Evolutionary conservation across 2,888 invertebrate genomes (phyloP).

Genomic region (Orchesella flavescens): DNA sequence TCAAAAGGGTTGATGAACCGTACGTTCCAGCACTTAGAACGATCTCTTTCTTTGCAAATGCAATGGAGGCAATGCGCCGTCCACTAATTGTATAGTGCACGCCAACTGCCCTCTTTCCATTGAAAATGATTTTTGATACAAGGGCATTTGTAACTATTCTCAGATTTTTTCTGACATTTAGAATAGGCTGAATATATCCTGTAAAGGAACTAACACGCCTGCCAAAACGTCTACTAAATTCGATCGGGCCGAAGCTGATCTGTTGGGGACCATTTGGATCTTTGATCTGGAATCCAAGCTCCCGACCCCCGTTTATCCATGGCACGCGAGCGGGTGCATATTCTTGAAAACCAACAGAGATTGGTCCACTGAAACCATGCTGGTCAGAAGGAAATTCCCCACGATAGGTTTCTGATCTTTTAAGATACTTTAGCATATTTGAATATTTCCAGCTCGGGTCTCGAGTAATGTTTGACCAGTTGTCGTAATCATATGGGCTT

Average conservation of each 20-base stretch:
- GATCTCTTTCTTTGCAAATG: constrained; percentile 68
- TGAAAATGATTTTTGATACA: constrained; percentile 20
- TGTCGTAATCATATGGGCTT: constrained; percentile 20
- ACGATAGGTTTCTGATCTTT: constrained; percentile 27
- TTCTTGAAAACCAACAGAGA: constrained; percentile 18
- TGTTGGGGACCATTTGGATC: constrained; percentile 56
- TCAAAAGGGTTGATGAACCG: constrained; percentile 45
- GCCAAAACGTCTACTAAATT: constrained; percentile 16
- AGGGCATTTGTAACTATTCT: constrained; percentile 25
- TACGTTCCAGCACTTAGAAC: constrained; percentile 61
- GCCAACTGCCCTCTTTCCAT: constrained; percentile 16
- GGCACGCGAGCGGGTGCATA: constrained; percentile 35
- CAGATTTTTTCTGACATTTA: constrained; percentile 13
- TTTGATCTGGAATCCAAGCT: constrained; percentile 26
- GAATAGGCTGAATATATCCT: constrained; percentile 28
- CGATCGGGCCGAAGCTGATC: constrained; percentile 24
- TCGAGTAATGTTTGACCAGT: constrained; percentile 31
- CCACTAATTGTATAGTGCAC: constrained; percentile 38
- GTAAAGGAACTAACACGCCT: constrained; percentile 32
- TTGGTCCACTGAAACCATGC: constrained; percentile 47
- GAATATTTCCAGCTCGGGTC: constrained; percentile 37
- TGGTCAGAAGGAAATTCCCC: constrained; percentile 45
- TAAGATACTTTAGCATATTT: constrained; percentile 30
- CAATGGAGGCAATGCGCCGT: background rate
- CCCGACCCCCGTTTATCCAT: constrained; percentile 36